Conservation (phyloP, 2,888 invertebrate genomes). For the Ischnura elegans region DNA sequence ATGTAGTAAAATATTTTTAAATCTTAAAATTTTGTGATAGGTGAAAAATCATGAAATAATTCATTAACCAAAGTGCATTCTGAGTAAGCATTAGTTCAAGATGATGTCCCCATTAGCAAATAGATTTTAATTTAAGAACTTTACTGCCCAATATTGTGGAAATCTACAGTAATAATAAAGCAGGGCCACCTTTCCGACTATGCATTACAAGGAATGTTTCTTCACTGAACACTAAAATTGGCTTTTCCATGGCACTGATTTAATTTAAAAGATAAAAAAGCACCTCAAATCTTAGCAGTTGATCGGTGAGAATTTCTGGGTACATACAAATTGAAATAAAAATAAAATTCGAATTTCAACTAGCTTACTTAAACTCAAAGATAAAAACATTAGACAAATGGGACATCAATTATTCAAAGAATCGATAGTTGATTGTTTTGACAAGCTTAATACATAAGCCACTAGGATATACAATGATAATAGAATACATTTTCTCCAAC, state of each 20-base stretch:
- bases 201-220: conserved; percentile 41
- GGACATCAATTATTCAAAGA: not conserved
- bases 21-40: conserved; percentile 2
- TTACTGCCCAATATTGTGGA: not conserved
- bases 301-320: not conserved
- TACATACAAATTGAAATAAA: not conserved
- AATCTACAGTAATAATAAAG: not conserved
- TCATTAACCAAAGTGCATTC: not conserved
- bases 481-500: not conserved
- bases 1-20: conserved; percentile 36
- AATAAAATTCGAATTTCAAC: not conserved
- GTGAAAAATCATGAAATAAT: not conserved
- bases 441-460: not conserved
- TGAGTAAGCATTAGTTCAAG: not conserved
- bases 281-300: not conserved
- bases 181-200: conserved; percentile 19
- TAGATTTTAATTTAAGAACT: not conserved
- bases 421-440: not conserved
- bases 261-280: not conserved
- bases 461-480: not conserved
- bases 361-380: not conserved
- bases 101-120: not conserved
- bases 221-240: not conserved
- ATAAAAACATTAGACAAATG: not conserved
- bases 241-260: not conserved